Base-by-base conservation (phyloP, 2,797 vertebrate species). In the Clangula hyemalis region DNA sequence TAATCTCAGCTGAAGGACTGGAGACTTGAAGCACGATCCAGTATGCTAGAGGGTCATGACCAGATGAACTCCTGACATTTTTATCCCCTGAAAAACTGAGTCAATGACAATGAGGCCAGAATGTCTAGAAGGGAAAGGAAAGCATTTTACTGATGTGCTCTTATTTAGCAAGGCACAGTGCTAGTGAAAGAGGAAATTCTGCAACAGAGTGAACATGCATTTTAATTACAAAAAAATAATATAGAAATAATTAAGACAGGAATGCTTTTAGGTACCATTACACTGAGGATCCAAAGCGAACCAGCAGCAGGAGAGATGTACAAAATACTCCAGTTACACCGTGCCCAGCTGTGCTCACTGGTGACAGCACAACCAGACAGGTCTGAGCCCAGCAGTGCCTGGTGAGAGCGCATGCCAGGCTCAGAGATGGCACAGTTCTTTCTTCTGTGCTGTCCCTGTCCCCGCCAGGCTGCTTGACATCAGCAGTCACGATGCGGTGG, bases 361-460 rank as follows among this genome's bases (percentile, higher is more conserved):
- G 2, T 30, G 49, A 49, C 30, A 28, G 12, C 49, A 32, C 39
- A 45, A 3, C 21, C 2, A 1, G 57, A 3, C 41, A 38, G 69
- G 30, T 28, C 24, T 13, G 7, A 38, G 49, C 39, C n/a, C 28
- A n/a, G 69, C 49, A 27, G 49, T 30, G 12, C 27, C 21, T 16
- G 28, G 34, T 15, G 1, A 16, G 7, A 30, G 69, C 30, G 10
- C 0, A 0, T 3, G 3, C 1, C 25, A 75, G 10, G n/a, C 10
- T 1, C 18, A 54, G 43, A 10, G 64, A 8, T 1, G 24, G 39
- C 75, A 13, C 45, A 18, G n/a, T 2, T 25, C 39, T 60, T 41
- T 1, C 22, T 3, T 12, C 51, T n/a, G 61, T 3, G 1, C 16
- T 60, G 36, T 6, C 45, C 18, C 0, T 0, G 2, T 2, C 45